phyloP scores from a whole-genome alignment of 2,888 invertebrate species.

The Deilephila elpenor region DNA sequence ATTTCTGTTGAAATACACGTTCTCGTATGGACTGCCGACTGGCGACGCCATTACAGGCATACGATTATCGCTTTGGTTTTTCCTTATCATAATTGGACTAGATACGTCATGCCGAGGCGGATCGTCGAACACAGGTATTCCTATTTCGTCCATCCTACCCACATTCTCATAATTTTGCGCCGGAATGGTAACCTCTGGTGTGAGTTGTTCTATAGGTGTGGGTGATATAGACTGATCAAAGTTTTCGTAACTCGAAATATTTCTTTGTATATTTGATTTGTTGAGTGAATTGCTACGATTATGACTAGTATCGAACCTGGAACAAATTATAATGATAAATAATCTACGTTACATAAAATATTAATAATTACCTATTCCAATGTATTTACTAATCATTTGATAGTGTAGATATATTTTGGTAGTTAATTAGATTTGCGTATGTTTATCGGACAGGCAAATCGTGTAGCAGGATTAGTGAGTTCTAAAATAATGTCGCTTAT shows the following conservation, averaged over 20 bases:
- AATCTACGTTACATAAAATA: background rate
- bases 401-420: background rate
- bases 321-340: constrained; percentile 36
- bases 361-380: background rate
- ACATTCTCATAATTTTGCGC: constrained; percentile 69
- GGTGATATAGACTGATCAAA: constrained; percentile 69
- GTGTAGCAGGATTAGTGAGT: too few relatives aligned
- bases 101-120: constrained; percentile 64
- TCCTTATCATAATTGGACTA: constrained; percentile 77
- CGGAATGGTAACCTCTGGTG: constrained; percentile 65
- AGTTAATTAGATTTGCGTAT: background rate
- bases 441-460: background rate
- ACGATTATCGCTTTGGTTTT: constrained; percentile 57
- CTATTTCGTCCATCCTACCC: constrained; percentile 78
- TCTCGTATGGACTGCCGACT: constrained; percentile 85
- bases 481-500: too few relatives aligned
- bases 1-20: constrained; percentile 78
- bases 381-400: background rate
- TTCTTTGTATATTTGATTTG: constrained; percentile 68
- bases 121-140: constrained; percentile 75
- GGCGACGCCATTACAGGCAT: constrained; percentile 55
- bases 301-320: constrained; percentile 81
- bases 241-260: constrained; percentile 84
- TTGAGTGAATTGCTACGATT: constrained; percentile 61
- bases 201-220: constrained; percentile 61